A percentile compares a stretch with the other conserved stretches of the same genome.
Conservation (phyloP, 23 tunicate species). For the Corella eumyota region DNA sequence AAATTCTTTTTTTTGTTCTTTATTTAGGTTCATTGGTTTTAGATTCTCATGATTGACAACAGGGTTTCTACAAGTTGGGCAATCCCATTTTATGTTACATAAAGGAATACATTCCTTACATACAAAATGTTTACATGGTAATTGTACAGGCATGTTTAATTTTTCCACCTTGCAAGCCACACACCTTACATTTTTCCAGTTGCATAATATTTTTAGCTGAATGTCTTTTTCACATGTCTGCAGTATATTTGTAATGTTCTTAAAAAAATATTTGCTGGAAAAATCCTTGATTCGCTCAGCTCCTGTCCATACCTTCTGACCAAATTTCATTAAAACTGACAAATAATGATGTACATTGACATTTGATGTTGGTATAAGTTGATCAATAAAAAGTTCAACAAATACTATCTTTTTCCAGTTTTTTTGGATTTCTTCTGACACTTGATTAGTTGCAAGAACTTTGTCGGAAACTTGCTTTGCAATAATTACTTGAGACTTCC, state of each 20-base stretch:
- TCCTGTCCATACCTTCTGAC: constrained; percentile 23
- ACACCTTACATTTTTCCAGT: constrained; percentile 23
- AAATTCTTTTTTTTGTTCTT: constrained; percentile 15
- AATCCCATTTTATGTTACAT: constrained; percentile 1
- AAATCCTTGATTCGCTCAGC: too few species aligned
- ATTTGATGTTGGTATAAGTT: constrained; percentile 32
- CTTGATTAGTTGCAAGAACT: constrained; percentile 1
- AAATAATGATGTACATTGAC: constrained; percentile 18
- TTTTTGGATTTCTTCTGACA: background rate
- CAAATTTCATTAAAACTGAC: constrained; percentile 17
- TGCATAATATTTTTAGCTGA: constrained; percentile 7
- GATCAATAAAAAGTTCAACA: constrained; percentile 44
- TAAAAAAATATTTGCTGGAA: too few species aligned
- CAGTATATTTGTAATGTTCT: too few species aligned
- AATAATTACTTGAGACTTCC: constrained; percentile 20
- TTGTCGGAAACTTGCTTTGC: constrained; percentile 19
- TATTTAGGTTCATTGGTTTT: constrained; percentile 5
- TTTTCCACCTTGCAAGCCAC: constrained; percentile 13
- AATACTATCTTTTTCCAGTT: constrained; percentile 35
- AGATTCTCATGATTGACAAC: background rate
- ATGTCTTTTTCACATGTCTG: constrained; percentile 32
- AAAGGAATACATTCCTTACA: constrained; percentile 19
- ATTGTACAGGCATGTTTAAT: constrained; percentile 6
- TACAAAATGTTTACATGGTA: constrained; percentile 30
- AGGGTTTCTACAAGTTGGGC: constrained; percentile 28